These are phyloP conservation scores for Dinoponera quadriceps DNA, from an alignment of 1,140 invertebrate genomes.

Conservation along the genomic window DNA sequence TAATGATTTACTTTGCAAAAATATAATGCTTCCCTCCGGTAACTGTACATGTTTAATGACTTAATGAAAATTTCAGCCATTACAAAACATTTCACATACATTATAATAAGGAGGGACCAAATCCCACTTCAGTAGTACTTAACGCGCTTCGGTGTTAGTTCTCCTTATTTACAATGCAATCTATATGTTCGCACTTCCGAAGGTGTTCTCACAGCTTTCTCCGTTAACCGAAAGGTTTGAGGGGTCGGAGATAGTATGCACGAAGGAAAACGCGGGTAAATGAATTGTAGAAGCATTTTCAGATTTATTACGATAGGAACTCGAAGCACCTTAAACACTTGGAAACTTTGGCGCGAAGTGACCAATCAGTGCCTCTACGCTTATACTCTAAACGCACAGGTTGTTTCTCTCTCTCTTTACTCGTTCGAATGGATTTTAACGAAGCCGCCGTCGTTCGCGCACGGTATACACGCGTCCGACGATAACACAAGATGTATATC, in stretches of 20 bases:
- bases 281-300: slow-evolving; percentile 3
- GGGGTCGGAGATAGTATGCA: neutral
- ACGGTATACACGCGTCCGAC: slow-evolving; percentile 5
- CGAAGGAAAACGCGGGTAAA: neutral
- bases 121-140: too few relatives aligned
- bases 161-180: slow-evolving; percentile 18
- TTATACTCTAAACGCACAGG: slow-evolving; percentile 53
- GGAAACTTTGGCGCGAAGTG: slow-evolving; percentile 35
- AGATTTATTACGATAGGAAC: neutral
- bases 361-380: slow-evolving; percentile 70
- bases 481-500: too few relatives aligned
- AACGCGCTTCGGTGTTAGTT: slow-evolving; percentile 13
- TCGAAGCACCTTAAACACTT: slow-evolving; percentile 6
- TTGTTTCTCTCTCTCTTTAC: slow-evolving; percentile 67
- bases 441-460: neutral
- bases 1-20: too few relatives aligned
- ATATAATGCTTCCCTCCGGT: too few relatives aligned
- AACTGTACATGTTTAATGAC: too few relatives aligned
- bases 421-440: slow-evolving; percentile 20
- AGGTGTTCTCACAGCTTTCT: neutral
- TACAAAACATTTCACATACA: too few relatives aligned
- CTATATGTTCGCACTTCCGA: neutral
- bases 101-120: too few relatives aligned
- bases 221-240: neutral
- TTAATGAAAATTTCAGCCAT: too few relatives aligned